Percentiles rank a stretch among this genome's conserved stretches.
These are phyloP conservation scores for Lineus longissimus DNA, from an alignment of 1,140 invertebrate species.

Conservation along the genomic window DNA sequence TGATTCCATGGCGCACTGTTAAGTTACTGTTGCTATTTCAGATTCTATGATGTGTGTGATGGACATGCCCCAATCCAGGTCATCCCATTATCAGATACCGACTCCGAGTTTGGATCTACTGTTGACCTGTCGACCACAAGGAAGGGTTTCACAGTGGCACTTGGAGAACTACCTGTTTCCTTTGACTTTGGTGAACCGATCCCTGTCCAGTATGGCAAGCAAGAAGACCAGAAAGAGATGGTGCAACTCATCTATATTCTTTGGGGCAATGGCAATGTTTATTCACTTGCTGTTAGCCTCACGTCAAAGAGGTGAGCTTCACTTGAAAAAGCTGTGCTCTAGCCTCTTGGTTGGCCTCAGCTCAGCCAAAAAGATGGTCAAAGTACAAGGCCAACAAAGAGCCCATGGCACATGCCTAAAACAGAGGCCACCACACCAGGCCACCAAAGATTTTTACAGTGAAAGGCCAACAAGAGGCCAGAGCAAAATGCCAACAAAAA, in stretches of 20 bases:
- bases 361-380: too few relatives aligned
- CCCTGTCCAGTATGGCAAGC: slow-evolving; percentile 23
- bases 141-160: slow-evolving; percentile 52
- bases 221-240: background rate
- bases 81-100: slow-evolving; percentile 34
- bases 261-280: slow-evolving; percentile 77
- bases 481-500: too few relatives aligned
- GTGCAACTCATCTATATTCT: slow-evolving; percentile 75
- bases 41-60: slow-evolving; percentile 48
- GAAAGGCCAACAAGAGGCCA: too few relatives aligned
- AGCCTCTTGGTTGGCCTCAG: too few relatives aligned
- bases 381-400: too few relatives aligned
- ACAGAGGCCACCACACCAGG: too few relatives aligned
- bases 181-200: slow-evolving; percentile 74
- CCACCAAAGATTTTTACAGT: too few relatives aligned
- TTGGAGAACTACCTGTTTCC: slow-evolving; percentile 77
- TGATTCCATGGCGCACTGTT: too few relatives aligned
- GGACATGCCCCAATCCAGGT: slow-evolving; percentile 39
- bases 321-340: background rate
- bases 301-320: slow-evolving; percentile 55
- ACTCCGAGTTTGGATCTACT: slow-evolving; percentile 16
- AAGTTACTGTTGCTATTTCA: too few relatives aligned
- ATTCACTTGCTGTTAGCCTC: slow-evolving; percentile 61
- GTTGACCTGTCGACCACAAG: slow-evolving; percentile 28
- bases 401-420: too few relatives aligned